These are phyloP conservation scores for Ammodramus savannarum DNA, from an alignment of 2,113 vertebrate species.

Conservation along the genomic window DNA sequence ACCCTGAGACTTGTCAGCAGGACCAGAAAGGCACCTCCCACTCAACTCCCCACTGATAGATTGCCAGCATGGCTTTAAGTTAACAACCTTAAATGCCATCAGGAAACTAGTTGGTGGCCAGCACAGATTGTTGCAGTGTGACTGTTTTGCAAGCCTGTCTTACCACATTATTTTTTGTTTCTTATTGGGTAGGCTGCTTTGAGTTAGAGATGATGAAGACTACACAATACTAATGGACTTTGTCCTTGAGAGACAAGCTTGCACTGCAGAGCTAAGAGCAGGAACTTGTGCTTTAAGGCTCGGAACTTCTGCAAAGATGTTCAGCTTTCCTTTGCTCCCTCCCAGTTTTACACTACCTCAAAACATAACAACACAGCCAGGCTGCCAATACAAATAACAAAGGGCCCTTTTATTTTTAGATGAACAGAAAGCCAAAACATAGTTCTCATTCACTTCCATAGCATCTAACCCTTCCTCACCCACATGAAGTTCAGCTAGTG, in stretches of 20 bases:
- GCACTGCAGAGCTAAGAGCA: not conserved
- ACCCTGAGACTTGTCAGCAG: not conserved
- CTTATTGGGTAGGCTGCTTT: not conserved
- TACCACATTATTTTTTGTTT: not conserved
- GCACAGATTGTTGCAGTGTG: not conserved
- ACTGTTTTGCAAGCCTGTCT: not conserved
- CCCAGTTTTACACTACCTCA: not conserved
- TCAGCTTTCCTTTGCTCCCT: not conserved
- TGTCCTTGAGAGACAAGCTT: not conserved
- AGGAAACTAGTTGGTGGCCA: not conserved
- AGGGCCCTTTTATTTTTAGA: not conserved
- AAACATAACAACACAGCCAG: not conserved
- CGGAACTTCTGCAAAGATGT: not conserved
- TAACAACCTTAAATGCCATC: not conserved
- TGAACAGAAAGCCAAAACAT: not conserved
- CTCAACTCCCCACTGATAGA: not conserved
- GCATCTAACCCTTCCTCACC: not conserved
- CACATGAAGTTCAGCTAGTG: not conserved
- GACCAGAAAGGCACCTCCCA: not conserved
- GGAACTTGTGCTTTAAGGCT: not conserved
- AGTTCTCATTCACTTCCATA: not conserved
- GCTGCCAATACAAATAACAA: not conserved
- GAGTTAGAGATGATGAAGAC: not conserved
- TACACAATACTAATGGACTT: not conserved
- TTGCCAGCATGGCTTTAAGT: not conserved